Base-by-base conservation (phyloP, 2,888 invertebrate species). In the Calameuta filiformis region DNA sequence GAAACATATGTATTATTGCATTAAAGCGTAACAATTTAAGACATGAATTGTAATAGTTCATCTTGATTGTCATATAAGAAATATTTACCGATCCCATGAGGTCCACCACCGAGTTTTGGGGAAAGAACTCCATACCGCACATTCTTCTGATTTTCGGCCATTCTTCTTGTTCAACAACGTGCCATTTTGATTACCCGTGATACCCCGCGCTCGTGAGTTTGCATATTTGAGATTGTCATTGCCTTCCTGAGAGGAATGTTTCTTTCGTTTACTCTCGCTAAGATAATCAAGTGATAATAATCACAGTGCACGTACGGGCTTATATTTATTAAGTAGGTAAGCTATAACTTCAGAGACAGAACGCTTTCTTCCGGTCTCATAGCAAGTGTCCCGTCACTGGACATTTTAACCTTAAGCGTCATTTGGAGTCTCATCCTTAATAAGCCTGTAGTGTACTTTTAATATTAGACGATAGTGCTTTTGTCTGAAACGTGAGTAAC, bases 21-120 rank as follows among this genome's bases (percentile, higher is more conserved):
- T 23, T 56, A 23, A 9, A 15, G 56, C 56, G 9, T 23, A 56
- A 56, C 9, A 2, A 56, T 56, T 23, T 56, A 9, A 23, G 0
- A 23, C 0, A 56, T 56, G 9, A 56, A 56, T 56, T 23, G 2
- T 23, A 56, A 56, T 56, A 56, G 9, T 9, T 23, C 2, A 31
- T 71, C 3, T 3, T 71, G 33, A 31, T 3, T 71, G 31, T 71
- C 56, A 23, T 23, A 56, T 40, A 23, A 6, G 6, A 75, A 71
- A 73, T 75, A 75, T 81, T 83, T 91, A 94, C 94, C 94, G 87
- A 94, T 87, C 33, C 94, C 94, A 85, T 93, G 93, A 73, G 94
- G 94, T 37, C 94, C 94, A 75, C 91, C 92, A 3, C 92, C 91
- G 81, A 91, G 89, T 82, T 92, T 92, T 71, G 88, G 83, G 4